phyloP scores from a whole-genome alignment of 1,140 invertebrate species.

The Octopus bimaculoides region DNA sequence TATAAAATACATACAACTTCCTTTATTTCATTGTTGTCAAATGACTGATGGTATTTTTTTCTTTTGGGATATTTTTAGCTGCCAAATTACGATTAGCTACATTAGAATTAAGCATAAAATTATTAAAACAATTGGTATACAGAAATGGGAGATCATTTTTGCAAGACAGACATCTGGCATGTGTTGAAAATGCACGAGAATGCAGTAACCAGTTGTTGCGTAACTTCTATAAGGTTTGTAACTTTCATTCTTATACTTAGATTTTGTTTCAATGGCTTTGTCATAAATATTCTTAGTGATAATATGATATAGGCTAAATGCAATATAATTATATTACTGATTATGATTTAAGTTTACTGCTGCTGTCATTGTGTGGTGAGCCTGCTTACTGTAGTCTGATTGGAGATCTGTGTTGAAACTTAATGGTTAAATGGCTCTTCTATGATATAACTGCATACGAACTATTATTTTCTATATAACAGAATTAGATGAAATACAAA shows the following conservation, averaged over 20 bases:
- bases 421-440: too few relatives aligned
- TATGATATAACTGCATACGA: too few relatives aligned
- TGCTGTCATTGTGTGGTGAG: slow-evolving; percentile 6
- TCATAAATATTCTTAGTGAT: background rate
- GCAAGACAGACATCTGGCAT: slow-evolving; percentile 66
- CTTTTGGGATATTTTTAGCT: slow-evolving; percentile 56
- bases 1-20: too few relatives aligned
- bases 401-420: too few relatives aligned
- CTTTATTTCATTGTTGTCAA: too few relatives aligned
- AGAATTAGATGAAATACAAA: too few relatives aligned
- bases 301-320: background rate
- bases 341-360: background rate
- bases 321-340: background rate
- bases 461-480: too few relatives aligned
- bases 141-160: slow-evolving; percentile 62
- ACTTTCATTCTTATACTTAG: background rate
- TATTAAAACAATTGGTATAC: slow-evolving; percentile 67
- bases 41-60: background rate
- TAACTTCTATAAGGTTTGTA: slow-evolving; percentile 83
- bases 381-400: too few relatives aligned
- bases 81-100: slow-evolving; percentile 83
- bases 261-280: background rate
- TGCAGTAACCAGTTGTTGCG: slow-evolving; percentile 82
- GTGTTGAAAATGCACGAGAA: slow-evolving; percentile 77
- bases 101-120: slow-evolving; percentile 79